These are phyloP conservation scores for Macropus fuliginosus DNA, from an alignment of 2,797 vertebrate genomes.

Conservation along the genomic window DNA sequence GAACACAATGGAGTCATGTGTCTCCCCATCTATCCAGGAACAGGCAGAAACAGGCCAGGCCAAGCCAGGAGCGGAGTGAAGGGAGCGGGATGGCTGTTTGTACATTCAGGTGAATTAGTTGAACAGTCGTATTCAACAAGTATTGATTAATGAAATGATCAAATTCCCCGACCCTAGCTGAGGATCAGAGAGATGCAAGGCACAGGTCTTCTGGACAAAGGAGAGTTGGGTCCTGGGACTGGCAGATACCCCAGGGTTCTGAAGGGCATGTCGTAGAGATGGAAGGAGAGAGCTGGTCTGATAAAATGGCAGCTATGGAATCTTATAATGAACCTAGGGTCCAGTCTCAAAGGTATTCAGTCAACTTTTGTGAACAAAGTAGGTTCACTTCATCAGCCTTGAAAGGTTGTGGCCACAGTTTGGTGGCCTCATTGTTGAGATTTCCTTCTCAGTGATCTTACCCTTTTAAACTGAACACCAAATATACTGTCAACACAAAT, in stretches of 20 bases:
- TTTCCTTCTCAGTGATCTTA: not conserved
- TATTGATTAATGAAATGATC: too few species aligned
- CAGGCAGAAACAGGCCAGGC: too few species aligned
- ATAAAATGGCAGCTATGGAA: conserved; percentile 3
- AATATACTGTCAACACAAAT: not conserved
- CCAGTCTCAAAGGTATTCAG: not conserved
- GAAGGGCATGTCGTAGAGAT: not conserved
- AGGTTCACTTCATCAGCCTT: not conserved
- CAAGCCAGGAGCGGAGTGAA: too few species aligned
- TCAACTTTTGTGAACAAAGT: not conserved
- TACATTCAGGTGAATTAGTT: too few species aligned
- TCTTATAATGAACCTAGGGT: not conserved
- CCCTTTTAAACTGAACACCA: conserved; percentile 2
- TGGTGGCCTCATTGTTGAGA: not conserved
- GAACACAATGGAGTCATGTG: too few species aligned
- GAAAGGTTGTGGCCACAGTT: not conserved
- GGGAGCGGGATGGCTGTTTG: too few species aligned
- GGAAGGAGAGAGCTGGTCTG: not conserved
- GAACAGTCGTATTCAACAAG: too few species aligned
- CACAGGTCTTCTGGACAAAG: not conserved
- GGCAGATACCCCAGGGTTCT: not conserved
- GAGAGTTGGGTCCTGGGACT: not conserved
- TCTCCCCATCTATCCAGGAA: too few species aligned
- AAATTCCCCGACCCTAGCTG: too few species aligned
- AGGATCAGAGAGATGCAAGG: not conserved